Evolutionary conservation across 2,113 vertebrate genomes (phyloP).

Genomic region (Paramisgurnus dabryanus): DNA sequence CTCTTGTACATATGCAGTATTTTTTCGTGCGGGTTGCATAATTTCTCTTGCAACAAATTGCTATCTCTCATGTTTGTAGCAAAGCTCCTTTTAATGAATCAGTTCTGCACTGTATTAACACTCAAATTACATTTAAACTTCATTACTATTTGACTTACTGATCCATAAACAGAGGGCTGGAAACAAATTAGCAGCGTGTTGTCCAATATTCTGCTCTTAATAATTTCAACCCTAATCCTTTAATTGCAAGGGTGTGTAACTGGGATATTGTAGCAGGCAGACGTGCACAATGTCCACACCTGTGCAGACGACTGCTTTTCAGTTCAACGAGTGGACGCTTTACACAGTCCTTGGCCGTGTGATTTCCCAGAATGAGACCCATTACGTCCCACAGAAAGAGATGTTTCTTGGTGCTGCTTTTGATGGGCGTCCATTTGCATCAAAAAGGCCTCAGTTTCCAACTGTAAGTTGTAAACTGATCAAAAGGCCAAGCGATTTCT

Average conservation of each 20-base stretch:
- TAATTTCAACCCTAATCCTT: constrained; percentile 69
- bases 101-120: constrained; percentile 30
- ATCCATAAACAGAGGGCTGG: constrained; percentile 46
- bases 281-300: constrained; percentile 63
- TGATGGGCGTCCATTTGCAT: constrained; percentile 80
- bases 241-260: constrained; percentile 66
- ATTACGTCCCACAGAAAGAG: constrained; percentile 72
- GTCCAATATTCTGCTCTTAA: constrained; percentile 44
- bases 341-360: constrained; percentile 69
- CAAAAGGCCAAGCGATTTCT: constrained; percentile 72
- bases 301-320: constrained; percentile 67
- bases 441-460: constrained; percentile 68
- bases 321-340: constrained; percentile 66
- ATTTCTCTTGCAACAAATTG: constrained; percentile 2
- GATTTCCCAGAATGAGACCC: constrained; percentile 73
- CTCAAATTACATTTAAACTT: constrained; percentile 46
- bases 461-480: constrained; percentile 85
- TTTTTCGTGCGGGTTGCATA: background rate
- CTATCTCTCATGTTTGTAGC: constrained; percentile 21
- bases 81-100: constrained; percentile 37
- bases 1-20: no score
- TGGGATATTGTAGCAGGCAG: background rate
- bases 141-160: constrained; percentile 41
- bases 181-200: constrained; percentile 57
- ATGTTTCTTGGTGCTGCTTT: constrained; percentile 73